phyloP scores from a whole-genome alignment of 2,888 invertebrate genomes.

The Mythimna loreyi region DNA sequence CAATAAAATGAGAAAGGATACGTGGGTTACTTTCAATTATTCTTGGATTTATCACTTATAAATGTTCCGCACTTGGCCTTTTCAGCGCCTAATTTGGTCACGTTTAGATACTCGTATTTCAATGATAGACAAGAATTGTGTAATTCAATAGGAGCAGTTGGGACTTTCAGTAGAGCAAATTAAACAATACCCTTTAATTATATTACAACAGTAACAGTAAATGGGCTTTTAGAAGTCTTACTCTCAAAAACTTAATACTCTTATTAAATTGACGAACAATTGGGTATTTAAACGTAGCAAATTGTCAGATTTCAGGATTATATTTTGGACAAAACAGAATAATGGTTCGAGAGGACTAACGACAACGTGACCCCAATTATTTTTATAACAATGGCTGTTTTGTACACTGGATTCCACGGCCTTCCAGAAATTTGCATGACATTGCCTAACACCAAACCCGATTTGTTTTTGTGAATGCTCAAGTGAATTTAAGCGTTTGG shows the following conservation, averaged over 20 bases:
- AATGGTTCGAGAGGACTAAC: constrained; percentile 76
- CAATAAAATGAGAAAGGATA: constrained; percentile 58
- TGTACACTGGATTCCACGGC: constrained; percentile 77
- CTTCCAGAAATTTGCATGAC: constrained; percentile 84
- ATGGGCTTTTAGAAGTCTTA: constrained; percentile 40
- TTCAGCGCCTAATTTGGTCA: constrained; percentile 39
- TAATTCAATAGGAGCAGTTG: constrained; percentile 36
- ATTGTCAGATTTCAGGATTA: constrained; percentile 63
- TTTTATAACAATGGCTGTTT: constrained; percentile 86
- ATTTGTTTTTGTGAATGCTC: constrained; percentile 81
- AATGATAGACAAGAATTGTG: constrained; percentile 64
- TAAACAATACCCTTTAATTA: constrained; percentile 45
- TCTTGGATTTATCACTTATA: constrained; percentile 48
- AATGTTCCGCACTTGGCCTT: constrained; percentile 47
- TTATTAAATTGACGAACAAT: constrained; percentile 62
- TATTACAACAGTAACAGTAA: constrained; percentile 35
- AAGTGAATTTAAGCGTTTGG: constrained; percentile 72
- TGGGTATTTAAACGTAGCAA: constrained; percentile 55
- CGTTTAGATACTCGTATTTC: constrained; percentile 42
- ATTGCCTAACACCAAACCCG: constrained; percentile 80
- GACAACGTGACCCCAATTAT: constrained; percentile 84
- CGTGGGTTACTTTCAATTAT: constrained; percentile 57
- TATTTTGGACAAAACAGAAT: constrained; percentile 68
- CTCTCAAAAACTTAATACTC: constrained; percentile 53
- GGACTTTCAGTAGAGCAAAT: constrained; percentile 30